Base-by-base conservation (phyloP, 2,888 invertebrate species). In the Pammene aurita region DNA sequence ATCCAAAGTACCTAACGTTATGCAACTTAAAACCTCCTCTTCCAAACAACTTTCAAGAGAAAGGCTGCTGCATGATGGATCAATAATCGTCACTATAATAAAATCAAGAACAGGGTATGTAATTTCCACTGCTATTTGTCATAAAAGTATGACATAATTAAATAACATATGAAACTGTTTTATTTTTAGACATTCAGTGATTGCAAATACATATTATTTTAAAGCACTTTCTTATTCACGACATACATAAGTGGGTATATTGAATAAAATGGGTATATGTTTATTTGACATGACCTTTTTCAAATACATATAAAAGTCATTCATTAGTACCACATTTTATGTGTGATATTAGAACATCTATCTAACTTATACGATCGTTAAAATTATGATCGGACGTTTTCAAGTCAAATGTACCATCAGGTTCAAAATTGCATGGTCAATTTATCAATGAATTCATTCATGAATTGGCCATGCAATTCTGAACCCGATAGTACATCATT, bases 21-120 rank as follows among this genome's bases (percentile, higher is more conserved):
- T 26, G 26, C 26, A 26, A 26, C 26, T 26, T 26, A 26, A 26
- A 1, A 26, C 26, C 1, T 26, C 5, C 18, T 26, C 11, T 41
- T 13, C 1, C 26, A 56, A 48, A 26, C 14, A 52, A 62, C 50
- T 61, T 35, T 61, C n/a, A 16, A 62, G 56, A 62, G 67, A 62
- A 67, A 62, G 56, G 38, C 44, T 54, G 26, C 48, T 26, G 55
- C 56, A 41, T 62, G 48, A 50, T 34, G 48, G 56, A 67, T 48
- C 48, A 41, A 62, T 67, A 34, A 41, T 56, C 50, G 48, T 46
- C 6, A 55, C 41, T 55, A 14, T 34, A 56, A 41, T 48, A 56
- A 13, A 38, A 55, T 1, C 38, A 16, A 18, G 13, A 41, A 56
- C 6, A 14, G n/a, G 4, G 16, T 6, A 18, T 13, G 11, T 67